These are phyloP conservation scores for Sebastes minor DNA, from an alignment of 2,797 vertebrate species.

Conservation along the genomic window DNA sequence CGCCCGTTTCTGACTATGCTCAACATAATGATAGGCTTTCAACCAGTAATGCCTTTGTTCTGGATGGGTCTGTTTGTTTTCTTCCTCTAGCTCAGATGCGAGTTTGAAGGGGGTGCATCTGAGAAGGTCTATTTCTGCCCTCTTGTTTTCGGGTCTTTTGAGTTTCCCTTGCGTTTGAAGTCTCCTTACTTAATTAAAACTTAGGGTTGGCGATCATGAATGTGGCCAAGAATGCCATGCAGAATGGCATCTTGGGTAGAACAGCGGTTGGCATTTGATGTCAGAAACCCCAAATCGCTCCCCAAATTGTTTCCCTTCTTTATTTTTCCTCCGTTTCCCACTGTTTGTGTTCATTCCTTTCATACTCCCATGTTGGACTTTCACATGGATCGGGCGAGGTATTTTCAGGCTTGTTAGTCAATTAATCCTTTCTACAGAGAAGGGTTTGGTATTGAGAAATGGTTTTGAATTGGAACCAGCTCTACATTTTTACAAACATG, in stretches of 20 bases:
- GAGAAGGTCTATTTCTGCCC: constrained; percentile 66
- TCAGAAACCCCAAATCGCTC: constrained; percentile 62
- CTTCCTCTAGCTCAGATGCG: constrained; percentile 60
- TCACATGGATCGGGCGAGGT: neutral
- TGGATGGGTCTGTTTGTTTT: constrained; percentile 72
- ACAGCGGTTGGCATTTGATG: constrained; percentile 56
- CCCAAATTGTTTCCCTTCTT: constrained; percentile 50
- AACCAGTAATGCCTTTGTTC: constrained; percentile 70
- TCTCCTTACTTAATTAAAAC: constrained; percentile 70
- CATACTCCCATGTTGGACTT: constrained; percentile 28
- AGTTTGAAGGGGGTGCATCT: constrained; percentile 62
- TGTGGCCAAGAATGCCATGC: constrained; percentile 57
- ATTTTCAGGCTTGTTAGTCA: constrained; percentile 10
- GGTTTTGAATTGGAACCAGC: constrained; percentile 2
- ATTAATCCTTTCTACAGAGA: constrained; percentile 3
- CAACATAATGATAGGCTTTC: constrained; percentile 76
- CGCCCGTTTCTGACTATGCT: constrained; percentile 57
- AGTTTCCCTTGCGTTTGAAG: constrained; percentile 64
- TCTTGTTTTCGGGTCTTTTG: constrained; percentile 60
- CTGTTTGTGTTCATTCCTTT: constrained; percentile 41
- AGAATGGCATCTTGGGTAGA: constrained; percentile 66
- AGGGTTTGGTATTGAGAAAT: neutral
- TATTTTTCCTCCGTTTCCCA: constrained; percentile 33
- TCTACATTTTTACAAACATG: neutral
- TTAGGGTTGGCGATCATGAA: constrained; percentile 58